Evolutionary conservation across 2,888 invertebrate species (phyloP).

Genomic region (Metellina segmentata): DNA sequence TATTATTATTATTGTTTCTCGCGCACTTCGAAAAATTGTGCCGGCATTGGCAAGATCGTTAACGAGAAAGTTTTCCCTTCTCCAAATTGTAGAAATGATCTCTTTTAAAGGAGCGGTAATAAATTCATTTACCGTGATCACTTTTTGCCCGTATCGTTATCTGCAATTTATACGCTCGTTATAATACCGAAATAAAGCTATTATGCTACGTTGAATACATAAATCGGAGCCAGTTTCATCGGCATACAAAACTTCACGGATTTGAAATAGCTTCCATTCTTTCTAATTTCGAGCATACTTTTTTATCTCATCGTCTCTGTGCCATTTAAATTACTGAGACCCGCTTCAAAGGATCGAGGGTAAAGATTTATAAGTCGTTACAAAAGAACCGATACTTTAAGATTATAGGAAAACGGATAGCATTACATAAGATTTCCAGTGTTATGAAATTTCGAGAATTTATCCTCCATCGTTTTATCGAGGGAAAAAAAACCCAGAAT

Average conservation of each 20-base stretch:
- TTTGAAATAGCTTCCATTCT: conserved; percentile 37
- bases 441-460: no score
- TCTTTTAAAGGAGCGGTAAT: conserved; percentile 69
- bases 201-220: conserved; percentile 46
- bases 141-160: conserved; percentile 53
- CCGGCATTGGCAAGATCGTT: conserved; percentile 53
- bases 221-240: conserved; percentile 21
- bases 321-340: neutral
- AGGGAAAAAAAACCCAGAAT: no score
- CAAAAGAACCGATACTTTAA: neutral
- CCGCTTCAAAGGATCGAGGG: neutral
- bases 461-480: no score
- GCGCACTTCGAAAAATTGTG: conserved; percentile 8
- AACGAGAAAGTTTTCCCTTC: conserved; percentile 45
- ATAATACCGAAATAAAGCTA: conserved; percentile 69
- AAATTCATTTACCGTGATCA: conserved; percentile 76
- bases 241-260: conserved; percentile 13
- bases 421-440: neutral
- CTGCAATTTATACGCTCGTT: conserved; percentile 63
- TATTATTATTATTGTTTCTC: neutral
- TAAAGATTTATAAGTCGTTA: neutral
- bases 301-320: neutral
- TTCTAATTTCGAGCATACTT: conserved; percentile 35
- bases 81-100: conserved; percentile 67
- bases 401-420: neutral